Evolutionary conservation across 2,113 vertebrate species (phyloP), one percentile per base, ranked within the genome.

Genomic region (Pterophyllum scalare): DNA sequence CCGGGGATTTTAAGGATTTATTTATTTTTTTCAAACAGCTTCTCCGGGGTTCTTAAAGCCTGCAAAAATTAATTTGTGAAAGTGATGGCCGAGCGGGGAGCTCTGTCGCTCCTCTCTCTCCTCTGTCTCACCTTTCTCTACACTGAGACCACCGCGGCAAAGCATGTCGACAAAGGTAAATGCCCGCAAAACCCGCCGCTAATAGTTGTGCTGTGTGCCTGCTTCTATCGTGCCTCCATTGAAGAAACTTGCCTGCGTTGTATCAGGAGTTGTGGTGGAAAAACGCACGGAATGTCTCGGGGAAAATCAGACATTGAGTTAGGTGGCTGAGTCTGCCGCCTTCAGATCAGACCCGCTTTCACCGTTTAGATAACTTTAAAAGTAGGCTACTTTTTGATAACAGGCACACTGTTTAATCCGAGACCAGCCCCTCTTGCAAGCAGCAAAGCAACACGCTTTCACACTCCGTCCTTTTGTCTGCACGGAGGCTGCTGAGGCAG

Each of bases 71-170:
- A 83, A 56, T 93, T 88, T 38, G 91, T 93, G 90, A 92, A 95
- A 96, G 96, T 95, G 96, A 96, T 96, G 96, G 96, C 96, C 92
- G 95, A 96, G 96, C 95, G 95, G 94, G 95, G 95, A 96, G 95
- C 95, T 88, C 93, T 93, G 92, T 91, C 88, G 93, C 96, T 96
- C 94, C 95, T 96, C 95, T 94, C 94, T 93, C 93, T 96, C 87
- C 93, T 95, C 89, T 95, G 94, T 88, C 94, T 96, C 95, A 95
- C 92, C 94, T 95, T 92, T 86, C 91, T 95, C 82, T 82, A 7
- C 92, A 79, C 94, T 77, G 82, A 92, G 77, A 89, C 84, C 88
- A 80, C 88, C 81, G 90, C 88, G 35, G 94, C 94, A 13, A 95
- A 88, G 86, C 95, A 95, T 93, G 94, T 92, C 90, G 94, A 95